Percentiles rank a stretch among this genome's conserved stretches.
These are phyloP conservation scores for Cromileptes altivelis DNA, from an alignment of 2,113 vertebrate genomes.

Conservation along the genomic window DNA sequence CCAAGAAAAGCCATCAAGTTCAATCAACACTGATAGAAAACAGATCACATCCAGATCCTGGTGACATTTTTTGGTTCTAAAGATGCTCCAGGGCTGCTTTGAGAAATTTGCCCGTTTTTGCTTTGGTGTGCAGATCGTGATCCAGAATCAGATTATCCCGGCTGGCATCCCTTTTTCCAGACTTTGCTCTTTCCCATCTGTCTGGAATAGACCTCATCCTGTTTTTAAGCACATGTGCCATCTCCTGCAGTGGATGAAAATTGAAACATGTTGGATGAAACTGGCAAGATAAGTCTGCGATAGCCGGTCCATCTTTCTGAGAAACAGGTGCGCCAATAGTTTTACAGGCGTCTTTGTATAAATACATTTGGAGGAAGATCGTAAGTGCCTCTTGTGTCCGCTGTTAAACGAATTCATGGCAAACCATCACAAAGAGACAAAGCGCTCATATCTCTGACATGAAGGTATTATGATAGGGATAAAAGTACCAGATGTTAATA, in stretches of 20 bases:
- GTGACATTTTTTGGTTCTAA: conserved; percentile 45
- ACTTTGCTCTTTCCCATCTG: conserved; percentile 56
- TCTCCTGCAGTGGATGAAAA: conserved; percentile 51
- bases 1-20: conserved; percentile 62
- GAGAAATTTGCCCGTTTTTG: conserved; percentile 51
- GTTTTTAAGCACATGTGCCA: conserved; percentile 50
- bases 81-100: conserved; percentile 46
- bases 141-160: conserved; percentile 60
- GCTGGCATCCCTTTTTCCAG: conserved; percentile 50
- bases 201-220: conserved; percentile 48
- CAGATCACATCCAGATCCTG: conserved; percentile 53
- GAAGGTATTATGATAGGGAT: conserved; percentile 69
- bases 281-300: conserved; percentile 69
- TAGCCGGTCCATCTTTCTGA: conserved; percentile 54
- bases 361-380: conserved; percentile 45
- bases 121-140: conserved; percentile 40
- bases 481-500: conserved; percentile 74
- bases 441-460: conserved; percentile 71
- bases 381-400: conserved; percentile 56
- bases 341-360: conserved; percentile 53
- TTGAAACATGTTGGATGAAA: conserved; percentile 50
- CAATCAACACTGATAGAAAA: conserved; percentile 61
- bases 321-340: conserved; percentile 64
- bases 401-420: conserved; percentile 68
- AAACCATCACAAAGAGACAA: conserved; percentile 63